A percentile compares a stretch with the other conserved stretches of the same genome.
Evolutionary conservation across 2,888 invertebrate species (phyloP).

Genomic region (Alsophila aescularia): DNA sequence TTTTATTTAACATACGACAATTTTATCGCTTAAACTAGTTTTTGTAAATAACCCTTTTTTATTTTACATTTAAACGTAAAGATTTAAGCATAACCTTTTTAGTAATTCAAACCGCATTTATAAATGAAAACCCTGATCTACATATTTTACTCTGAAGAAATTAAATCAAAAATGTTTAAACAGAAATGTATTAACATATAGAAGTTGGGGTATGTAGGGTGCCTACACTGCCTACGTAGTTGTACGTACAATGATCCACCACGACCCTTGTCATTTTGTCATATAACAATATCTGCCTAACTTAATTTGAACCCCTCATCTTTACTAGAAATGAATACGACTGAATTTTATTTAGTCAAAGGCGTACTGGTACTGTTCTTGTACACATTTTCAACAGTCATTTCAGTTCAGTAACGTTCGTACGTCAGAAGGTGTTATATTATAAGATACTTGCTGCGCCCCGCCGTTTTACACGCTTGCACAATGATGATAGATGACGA

Average conservation of each 20-base stretch:
- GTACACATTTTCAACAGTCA: too few relatives aligned
- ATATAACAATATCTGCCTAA: constrained; percentile 51
- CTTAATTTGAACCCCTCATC: constrained; percentile 23
- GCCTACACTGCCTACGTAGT: not conserved
- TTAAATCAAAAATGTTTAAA: constrained; percentile 11
- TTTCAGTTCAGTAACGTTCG: too few relatives aligned
- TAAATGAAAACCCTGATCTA: not conserved
- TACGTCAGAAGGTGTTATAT: too few relatives aligned
- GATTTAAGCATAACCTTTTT: not conserved
- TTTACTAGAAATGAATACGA: constrained; percentile 20
- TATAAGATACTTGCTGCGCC: too few relatives aligned
- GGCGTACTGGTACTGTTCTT: too few relatives aligned
- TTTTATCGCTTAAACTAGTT: constrained; percentile 1
- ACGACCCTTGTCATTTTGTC: constrained; percentile 76
- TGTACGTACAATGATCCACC: constrained; percentile 46
- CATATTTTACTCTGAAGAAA: not conserved
- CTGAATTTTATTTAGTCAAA: too few relatives aligned
- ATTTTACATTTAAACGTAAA: not conserved
- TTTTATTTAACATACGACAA: constrained; percentile 22
- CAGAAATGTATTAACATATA: constrained; percentile 12
- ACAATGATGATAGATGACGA: too few relatives aligned
- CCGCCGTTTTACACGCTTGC: too few relatives aligned
- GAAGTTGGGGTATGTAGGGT: constrained; percentile 24
- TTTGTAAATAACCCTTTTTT: not conserved
- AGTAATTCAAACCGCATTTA: not conserved